Base-by-base conservation (phyloP, 2,797 vertebrate species). In the Mus spretus region DNA sequence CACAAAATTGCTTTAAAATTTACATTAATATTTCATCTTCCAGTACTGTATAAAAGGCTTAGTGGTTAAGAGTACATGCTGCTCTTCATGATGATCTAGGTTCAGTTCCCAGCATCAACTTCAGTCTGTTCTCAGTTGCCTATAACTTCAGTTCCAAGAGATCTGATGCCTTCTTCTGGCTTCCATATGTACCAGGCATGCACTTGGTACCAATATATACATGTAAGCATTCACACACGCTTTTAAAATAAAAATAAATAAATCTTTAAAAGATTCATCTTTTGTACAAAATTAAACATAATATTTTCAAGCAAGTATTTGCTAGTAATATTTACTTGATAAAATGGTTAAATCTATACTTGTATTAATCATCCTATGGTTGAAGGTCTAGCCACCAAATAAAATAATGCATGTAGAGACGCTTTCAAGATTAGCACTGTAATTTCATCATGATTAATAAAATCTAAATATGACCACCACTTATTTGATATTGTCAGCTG, bases 251-350 rank as follows among this genome's bases (percentile, higher is more conserved):
- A 20, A 63, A 31, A 31, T 65, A 63, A 61, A 83, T 44, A 63
- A 28, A 17, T 44, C 11, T 63, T 65, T 47, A 84, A 84, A 63
- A 65, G 44, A 86, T 37, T 53, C 19, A 70, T 53, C 44, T 70
- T 84, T 17, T 50, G 19, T 22, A 91, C 9, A 96, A 70, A 92
- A 90, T 31, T 47, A 85, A 92, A 79, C 15, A 44, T 59, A 84
- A 61, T 57, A 90, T 47, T 89, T 94, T 93, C 50, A 90, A 93
- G 47, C 5, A 94, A 95, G 61, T 95, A 74, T 75, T 97, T 92
- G 61, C 14, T 89, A 91, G 90, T 9, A 83, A 82, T 47, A 94
- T 20, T 74, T 84, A 57, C 34, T 4, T 79, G 55, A 84, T 85
- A 47, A 37, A 37, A 72, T 72, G 70, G 8, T 37, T 37, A 11